Evolutionary conservation across 2,113 vertebrate genomes (phyloP), one percentile per base, ranked within the genome.

Genomic region (Menura novaehollandiae): DNA sequence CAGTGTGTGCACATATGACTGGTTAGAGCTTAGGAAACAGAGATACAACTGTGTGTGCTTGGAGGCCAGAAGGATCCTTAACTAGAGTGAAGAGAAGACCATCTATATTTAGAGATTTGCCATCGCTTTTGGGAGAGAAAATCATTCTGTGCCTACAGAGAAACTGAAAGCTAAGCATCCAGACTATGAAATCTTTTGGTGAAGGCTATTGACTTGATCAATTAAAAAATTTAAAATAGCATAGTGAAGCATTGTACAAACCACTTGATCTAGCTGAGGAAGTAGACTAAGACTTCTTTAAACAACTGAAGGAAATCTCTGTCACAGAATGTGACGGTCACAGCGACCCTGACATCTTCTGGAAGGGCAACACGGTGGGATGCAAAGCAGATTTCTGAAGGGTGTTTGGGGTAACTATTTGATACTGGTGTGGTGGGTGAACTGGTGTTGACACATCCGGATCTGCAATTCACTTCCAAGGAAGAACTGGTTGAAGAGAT

Each of bases 31-130:
- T 63, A 41, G 68, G 67, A 43, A 83, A 51, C 27, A 72, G 52
- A 53, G 35, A 24, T 56, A 4, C 2, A 7, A 28, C 28, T 75
- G 22, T 28, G 98, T 98, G 87, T 99, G 98, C 93, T 41, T 99
- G 32, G 98, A 97, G 37, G 98, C 98, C 52, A 98, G 99, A n/a
- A 97, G 98, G 51, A 98, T 99, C 93, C 96, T 95, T 95, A 98
- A 98, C 46, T 97, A 98, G 39, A 95, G 97, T 75, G 89, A 97
- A 46, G 96, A 96, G 64, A 98, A 97, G 95, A 98, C 98, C 90
- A 98, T 98, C 91, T 98, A 98, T n/a, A 97, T 99, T 66, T 99
- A 98, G n/a, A 98, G 98, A 75, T 98, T 74, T 71, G 32, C 30
- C 3, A 6, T 35, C 1, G 4, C 26, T 62, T 86, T 83, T 30